Base-by-base conservation (phyloP, 1,140 invertebrate genomes). In the Drosophila nikananu region DNA sequence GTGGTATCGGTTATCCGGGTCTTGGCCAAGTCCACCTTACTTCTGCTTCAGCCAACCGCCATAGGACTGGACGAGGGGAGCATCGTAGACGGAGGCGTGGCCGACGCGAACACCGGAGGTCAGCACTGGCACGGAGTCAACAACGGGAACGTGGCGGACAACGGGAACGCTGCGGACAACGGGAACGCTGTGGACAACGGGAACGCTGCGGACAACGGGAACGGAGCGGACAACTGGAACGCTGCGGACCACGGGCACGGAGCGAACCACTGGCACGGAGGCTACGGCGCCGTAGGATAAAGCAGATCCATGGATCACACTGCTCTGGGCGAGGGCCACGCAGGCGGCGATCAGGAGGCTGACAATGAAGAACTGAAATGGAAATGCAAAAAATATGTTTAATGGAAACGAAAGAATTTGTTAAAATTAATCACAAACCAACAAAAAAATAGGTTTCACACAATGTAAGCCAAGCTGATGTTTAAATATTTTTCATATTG, bases 21-120 rank as follows among this genome's bases (percentile, higher is more conserved):
- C 13, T n/a, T 3, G 21, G 9, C 15, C 19, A 15, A 57, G 9
- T 27, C 17, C n/a, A n/a, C n/a, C 17, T 27, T 90, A 79, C 66
- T 89, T 90, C 51, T 89, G 62, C 52, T 89, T 89, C 63, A 89
- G 49, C 65, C 73, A 78, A 23, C 84, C 84, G 41, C 86, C 81
- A 23, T 89, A 83, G 83, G 84, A 19, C n/a, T 65, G 63, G 58
- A 65, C 49, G 39, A 89, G 70, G 4, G 84, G 84, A 30, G 77
- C 37, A 25, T 76, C 84, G 64, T 89, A 87, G 65, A 67, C 61
- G 19, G 76, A 17, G 21, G 30, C 60, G 23, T 68, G 58, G 12
- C 80, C 83, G 9, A 83, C 55, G 21, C 80, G 73, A 2, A 89
- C 52, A 12, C 80, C 39, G 13, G 84, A 64, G 27, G 82, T 76